These are phyloP conservation scores for Scylla paramamosain DNA, from an alignment of 1,140 invertebrate species.

Conservation along the genomic window DNA sequence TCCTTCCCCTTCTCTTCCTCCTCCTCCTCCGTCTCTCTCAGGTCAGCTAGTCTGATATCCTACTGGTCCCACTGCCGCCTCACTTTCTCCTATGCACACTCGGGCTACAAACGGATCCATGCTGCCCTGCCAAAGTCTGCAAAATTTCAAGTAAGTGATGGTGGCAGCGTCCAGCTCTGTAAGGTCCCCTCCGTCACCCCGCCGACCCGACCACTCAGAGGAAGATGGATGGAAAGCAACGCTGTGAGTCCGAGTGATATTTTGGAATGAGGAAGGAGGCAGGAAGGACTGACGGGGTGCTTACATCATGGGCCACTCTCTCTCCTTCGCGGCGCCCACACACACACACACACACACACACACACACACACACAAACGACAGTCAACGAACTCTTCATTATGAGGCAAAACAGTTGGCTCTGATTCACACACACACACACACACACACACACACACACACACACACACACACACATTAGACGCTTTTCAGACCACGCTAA, in stretches of 20 bases:
- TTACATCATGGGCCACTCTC: too few relatives aligned
- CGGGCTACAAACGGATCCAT: too few relatives aligned
- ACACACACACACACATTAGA: too few relatives aligned
- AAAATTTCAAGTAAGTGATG: background rate
- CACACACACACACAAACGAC: background rate
- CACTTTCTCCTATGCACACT: too few relatives aligned
- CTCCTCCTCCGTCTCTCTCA: background rate
- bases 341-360: background rate
- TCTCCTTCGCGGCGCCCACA: background rate
- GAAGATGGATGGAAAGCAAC: background rate
- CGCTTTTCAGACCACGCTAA: too few relatives aligned
- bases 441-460: too few relatives aligned
- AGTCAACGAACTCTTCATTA: background rate
- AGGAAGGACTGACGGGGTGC: too few relatives aligned
- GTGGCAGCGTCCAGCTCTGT: background rate
- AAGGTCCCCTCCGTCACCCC: background rate
- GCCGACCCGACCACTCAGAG: background rate
- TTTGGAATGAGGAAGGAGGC: background rate
- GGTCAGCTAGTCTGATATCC: too few relatives aligned
- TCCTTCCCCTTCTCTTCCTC: background rate
- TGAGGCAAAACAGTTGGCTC: background rate
- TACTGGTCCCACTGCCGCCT: too few relatives aligned
- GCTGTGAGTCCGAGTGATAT: background rate
- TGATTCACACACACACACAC: too few relatives aligned
- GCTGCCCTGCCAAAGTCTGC: background rate